These are phyloP conservation scores for Acipenser transmontanus DNA, from an alignment of 2,797 vertebrate genomes.

Conservation along the genomic window DNA sequence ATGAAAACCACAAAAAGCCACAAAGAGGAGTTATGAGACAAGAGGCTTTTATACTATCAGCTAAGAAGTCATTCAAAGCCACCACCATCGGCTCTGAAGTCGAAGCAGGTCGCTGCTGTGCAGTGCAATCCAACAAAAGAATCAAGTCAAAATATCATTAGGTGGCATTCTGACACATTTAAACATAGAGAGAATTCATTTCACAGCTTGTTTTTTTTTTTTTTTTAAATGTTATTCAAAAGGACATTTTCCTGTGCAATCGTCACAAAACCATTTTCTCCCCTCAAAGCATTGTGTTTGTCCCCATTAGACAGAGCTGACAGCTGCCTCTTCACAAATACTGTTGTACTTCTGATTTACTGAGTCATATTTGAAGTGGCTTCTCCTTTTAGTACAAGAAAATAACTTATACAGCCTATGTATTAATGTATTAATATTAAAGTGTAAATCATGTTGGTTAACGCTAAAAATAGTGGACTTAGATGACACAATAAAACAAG, in stretches of 20 bases:
- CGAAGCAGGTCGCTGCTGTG: not conserved
- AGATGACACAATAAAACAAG: no score
- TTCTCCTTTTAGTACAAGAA: no score
- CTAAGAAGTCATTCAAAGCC: not conserved
- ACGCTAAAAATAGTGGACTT: no score
- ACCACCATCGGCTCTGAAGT: not conserved
- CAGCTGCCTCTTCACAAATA: constrained; percentile 33
- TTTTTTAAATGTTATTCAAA: not conserved
- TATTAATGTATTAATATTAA: no score
- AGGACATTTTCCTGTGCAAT: not conserved
- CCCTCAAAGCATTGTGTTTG: constrained; percentile 29
- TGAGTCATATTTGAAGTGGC: not conserved
- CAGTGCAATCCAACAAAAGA: not conserved
- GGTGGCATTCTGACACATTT: constrained; percentile 69
- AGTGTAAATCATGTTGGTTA: no score
- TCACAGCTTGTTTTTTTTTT: constrained; percentile 22
- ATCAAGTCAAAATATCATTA: constrained; percentile 47
- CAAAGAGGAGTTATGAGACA: no score
- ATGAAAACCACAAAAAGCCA: no score
- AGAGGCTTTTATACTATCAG: not conserved
- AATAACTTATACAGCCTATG: no score
- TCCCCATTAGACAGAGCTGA: constrained; percentile 29
- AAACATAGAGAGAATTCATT: constrained; percentile 56
- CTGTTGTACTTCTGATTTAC: not conserved
- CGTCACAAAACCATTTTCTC: not conserved